Evolutionary conservation across 1,140 invertebrate genomes (phyloP), one percentile per base, ranked within the genome.

Genomic region (Achroia grisella): DNA sequence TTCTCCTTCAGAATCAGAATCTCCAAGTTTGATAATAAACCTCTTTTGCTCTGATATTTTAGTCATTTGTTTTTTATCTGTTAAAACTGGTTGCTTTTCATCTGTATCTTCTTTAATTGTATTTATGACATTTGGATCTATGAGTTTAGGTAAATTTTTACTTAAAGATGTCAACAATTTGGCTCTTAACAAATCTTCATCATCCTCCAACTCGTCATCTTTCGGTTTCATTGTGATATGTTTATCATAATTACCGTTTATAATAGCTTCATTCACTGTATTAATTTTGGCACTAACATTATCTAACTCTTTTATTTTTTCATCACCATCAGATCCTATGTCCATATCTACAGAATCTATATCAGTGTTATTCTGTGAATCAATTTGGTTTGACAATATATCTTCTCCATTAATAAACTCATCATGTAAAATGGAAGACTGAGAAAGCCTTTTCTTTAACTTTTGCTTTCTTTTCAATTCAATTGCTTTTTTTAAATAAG

Each of bases 281-380:
- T 52, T 29, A 45, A 31, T 39, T 33, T 10, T 43, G 42, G 56
- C 39, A 44, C 41, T 48, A 49, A 62, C 52, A 44, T 33, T 52
- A 33, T 44, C 47, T 12, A 37, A 44, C 41, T 74, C 73, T 59
- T 75, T 80, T 15, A 44, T 15, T 55, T 72, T 79, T 4, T 81
- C 74, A 42, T 79, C 76, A 30, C 45, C 70, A 61, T 85, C 81
- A 37, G 76, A 81, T 29, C 71, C 79, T 51, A 86, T 86, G 44
- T 86, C 84, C 82, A 86, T 86, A 56, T 86, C 84, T 29, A 86
- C 71, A 8, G 80, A 81, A 58, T 86, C 80, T 47, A 76, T 75
- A 54, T 86, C 82, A 27, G 82, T 86, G 51, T 80, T 80, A 50
- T 83, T 76, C 37, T 73, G 67, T 10, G 43, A 49, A 12, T 52